Evolutionary conservation across 2,888 invertebrate species (phyloP).

Genomic region (Peribatodes rhomboidaria): DNA sequence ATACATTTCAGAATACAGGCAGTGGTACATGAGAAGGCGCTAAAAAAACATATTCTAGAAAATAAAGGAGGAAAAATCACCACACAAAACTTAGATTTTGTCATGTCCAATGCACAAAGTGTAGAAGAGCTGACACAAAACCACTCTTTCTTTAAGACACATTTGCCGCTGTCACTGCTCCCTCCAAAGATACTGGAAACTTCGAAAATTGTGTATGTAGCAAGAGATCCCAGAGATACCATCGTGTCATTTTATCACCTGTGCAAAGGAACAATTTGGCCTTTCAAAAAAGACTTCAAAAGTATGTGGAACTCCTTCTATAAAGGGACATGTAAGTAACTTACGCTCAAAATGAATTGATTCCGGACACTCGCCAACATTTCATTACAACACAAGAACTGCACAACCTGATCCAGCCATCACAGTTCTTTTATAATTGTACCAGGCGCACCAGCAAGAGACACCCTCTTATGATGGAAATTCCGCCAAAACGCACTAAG

Average conservation of each 20-base stretch:
- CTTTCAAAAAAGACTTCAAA: conserved; percentile 87
- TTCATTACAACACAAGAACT: too few species aligned
- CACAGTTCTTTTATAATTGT: too few species aligned
- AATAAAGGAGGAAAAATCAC: not conserved
- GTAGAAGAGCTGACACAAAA: not conserved
- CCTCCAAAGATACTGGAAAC: conserved; percentile 84
- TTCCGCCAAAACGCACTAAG: too few species aligned
- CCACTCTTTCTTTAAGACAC: conserved; percentile 76
- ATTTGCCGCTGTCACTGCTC: conserved; percentile 89
- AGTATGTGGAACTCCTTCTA: conserved; percentile 88
- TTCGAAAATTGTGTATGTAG: conserved; percentile 89
- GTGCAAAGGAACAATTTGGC: conserved; percentile 86
- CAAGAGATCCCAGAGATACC: conserved; percentile 93
- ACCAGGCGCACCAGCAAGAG: too few species aligned
- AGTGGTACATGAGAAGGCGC: not conserved
- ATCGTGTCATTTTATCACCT: conserved; percentile 91
- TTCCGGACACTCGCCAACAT: too few species aligned
- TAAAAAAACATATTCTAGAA: not conserved
- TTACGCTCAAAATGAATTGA: too few species aligned
- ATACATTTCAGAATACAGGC: conserved; percentile 1
- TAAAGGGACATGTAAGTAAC: conserved; percentile 83
- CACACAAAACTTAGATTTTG: conserved; percentile 71
- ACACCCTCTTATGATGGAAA: too few species aligned
- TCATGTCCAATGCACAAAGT: conserved; percentile 13
- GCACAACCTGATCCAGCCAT: too few species aligned